These are phyloP conservation scores for Paraplagusia blochii DNA, from an alignment of 2,113 vertebrate species.

Conservation along the genomic window DNA sequence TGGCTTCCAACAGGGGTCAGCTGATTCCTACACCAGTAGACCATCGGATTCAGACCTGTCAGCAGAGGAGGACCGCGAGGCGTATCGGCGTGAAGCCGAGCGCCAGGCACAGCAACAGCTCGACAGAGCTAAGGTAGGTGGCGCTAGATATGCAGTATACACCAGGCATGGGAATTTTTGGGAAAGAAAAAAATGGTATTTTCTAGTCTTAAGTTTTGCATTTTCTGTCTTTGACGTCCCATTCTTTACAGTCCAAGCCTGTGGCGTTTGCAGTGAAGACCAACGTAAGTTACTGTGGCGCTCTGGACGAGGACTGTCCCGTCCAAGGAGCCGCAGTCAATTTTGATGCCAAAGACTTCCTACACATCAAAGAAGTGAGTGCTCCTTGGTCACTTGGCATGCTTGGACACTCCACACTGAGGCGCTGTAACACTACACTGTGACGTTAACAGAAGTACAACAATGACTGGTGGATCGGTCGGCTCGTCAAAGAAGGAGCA, in stretches of 20 bases:
- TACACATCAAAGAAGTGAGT: constrained; percentile 96
- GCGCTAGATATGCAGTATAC: no score
- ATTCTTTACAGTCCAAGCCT: constrained; percentile 82
- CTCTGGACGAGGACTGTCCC: constrained; percentile 92
- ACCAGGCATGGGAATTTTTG: no score
- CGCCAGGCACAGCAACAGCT: constrained; percentile 95
- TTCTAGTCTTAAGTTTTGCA: no score
- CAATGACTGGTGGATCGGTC: constrained; percentile 97
- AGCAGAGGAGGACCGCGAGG: constrained; percentile 94
- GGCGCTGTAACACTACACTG: constrained; percentile 19
- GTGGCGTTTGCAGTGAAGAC: constrained; percentile 95
- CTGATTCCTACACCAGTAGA: constrained; percentile 96
- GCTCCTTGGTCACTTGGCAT: no score
- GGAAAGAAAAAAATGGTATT: no score
- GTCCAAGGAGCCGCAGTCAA: constrained; percentile 95
- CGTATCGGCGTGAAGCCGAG: constrained; percentile 93
- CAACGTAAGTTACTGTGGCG: constrained; percentile 94
- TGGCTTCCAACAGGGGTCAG: constrained; percentile 82
- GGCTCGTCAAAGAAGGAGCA: constrained; percentile 93
- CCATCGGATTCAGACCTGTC: constrained; percentile 98
- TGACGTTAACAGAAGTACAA: constrained; percentile 84
- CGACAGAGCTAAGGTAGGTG: constrained; percentile 89
- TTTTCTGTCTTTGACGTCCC: neutral
- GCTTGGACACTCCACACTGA: neutral
- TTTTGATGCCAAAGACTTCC: constrained; percentile 98